Base-by-base conservation (phyloP, 2,888 invertebrate species). In the Hirtodrosophila trivittata region DNA sequence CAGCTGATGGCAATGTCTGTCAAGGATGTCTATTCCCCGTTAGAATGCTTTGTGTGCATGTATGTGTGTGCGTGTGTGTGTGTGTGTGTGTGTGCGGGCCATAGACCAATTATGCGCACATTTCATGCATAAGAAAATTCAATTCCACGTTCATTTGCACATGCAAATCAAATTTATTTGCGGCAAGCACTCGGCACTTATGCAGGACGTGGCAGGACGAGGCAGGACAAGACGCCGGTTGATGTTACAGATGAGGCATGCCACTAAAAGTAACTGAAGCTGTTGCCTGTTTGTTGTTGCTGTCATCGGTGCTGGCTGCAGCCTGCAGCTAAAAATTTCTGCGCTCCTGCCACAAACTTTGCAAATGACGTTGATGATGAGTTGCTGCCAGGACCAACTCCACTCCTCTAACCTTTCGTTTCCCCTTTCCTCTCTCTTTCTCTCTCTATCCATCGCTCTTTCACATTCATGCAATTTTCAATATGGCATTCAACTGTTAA, bases 61-160 rank as follows among this genome's bases (percentile, higher is more conserved):
- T 51, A 26, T 35, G 37, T 41, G 43, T 16, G 28, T 33, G 45
- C 38, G 45, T 52, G 33, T 47, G 47, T 25, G 38, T 37, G 51
- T 30, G 14, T 9, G 49, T n/a, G 43, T 59, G 52, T 42, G 52
- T 46, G 51, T 58, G 55, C 28, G 30, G 43, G 43, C 54, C 56
- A 75, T 65, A 64, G 74, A 82, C 83, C 81, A 81, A 85, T 81
- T 81, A 81, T 85, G 83, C 78, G 73, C 76, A 83, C 83, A 83
- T 86, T 85, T 85, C 85, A 85, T 87, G 86, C 86, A 86, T 87
- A 81, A 83, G 86, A 86, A 86, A 86, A 85, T 85, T 85, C 85
- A 86, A 83, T 87, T 87, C 83, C 87, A 85, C 76, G 83, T 83
- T 77, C 70, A 85, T 87, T 87, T 85, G 87, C 78, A 85, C 81